Conservation (phyloP, 2,113 vertebrate genomes). For the Macquaria australasica region DNA sequence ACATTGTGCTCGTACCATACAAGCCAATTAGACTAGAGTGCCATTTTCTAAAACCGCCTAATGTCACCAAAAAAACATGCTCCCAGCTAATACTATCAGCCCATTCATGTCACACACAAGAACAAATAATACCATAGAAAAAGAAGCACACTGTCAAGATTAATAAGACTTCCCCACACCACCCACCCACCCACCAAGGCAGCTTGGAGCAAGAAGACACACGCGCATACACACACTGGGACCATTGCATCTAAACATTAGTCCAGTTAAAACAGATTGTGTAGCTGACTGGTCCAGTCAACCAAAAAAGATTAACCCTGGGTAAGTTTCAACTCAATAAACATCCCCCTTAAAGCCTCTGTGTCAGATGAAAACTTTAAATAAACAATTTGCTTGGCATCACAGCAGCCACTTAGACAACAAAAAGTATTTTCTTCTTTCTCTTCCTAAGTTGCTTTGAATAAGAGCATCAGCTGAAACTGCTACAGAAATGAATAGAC, state of each 20-base stretch:
- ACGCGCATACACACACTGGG: background rate
- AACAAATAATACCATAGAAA: slow-evolving; percentile 36
- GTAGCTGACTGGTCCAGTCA: slow-evolving; percentile 39
- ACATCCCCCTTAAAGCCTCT: slow-evolving; percentile 31
- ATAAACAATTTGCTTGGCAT: slow-evolving; percentile 33
- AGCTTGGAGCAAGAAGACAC: slow-evolving; percentile 20
- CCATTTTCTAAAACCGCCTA: slow-evolving; percentile 30
- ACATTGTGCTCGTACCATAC: background rate
- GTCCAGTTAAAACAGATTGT: slow-evolving; percentile 45
- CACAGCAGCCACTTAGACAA: background rate
- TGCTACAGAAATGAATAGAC: background rate
- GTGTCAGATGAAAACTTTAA: slow-evolving; percentile 34
- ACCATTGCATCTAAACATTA: slow-evolving; percentile 22
- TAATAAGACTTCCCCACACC: slow-evolving; percentile 51
- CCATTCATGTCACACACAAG: slow-evolving; percentile 41
- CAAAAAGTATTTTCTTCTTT: slow-evolving; percentile 1
- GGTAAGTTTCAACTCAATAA: slow-evolving; percentile 43
- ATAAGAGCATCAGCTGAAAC: background rate
- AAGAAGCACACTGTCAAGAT: slow-evolving; percentile 47
- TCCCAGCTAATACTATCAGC: slow-evolving; percentile 33
- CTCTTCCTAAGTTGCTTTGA: background rate
- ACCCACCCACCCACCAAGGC: slow-evolving; percentile 1
- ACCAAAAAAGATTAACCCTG: slow-evolving; percentile 42
- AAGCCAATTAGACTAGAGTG: slow-evolving; percentile 33
- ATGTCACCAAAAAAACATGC: slow-evolving; percentile 26